A percentile compares a stretch with the other conserved stretches of the same genome.
phyloP scores from a whole-genome alignment of 2,888 invertebrate species.

The Rhogogaster chlorosoma region DNA sequence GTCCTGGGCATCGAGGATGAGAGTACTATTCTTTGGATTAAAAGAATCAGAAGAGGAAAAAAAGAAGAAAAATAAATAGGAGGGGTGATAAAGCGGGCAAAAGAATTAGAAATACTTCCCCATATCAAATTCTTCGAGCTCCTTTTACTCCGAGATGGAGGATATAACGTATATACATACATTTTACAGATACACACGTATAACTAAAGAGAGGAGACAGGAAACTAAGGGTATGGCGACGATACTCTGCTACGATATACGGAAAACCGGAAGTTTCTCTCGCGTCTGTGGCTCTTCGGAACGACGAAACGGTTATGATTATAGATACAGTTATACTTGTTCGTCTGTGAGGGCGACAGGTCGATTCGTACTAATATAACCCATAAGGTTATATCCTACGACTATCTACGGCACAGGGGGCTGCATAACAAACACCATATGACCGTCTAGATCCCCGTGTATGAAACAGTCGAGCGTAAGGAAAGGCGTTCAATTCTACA shows the following conservation, averaged over 20 bases:
- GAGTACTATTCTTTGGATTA: background rate
- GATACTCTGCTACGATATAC: background rate
- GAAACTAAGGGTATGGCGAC: background rate
- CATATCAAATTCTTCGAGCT: background rate
- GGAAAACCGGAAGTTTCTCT: slow-evolving; percentile 43
- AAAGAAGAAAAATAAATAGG: background rate
- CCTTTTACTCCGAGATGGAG: background rate
- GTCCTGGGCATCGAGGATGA: slow-evolving; percentile 20
- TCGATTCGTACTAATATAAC: slow-evolving; percentile 46
- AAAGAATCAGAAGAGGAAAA: background rate
- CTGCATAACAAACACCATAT: slow-evolving; percentile 19
- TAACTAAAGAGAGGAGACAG: background rate
- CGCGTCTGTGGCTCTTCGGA: slow-evolving; percentile 28
- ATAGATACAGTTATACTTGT: slow-evolving; percentile 33
- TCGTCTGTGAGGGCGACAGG: background rate
- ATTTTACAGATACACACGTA: background rate
- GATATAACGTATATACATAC: background rate
- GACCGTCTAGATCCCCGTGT: background rate
- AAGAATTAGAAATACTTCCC: slow-evolving; percentile 8
- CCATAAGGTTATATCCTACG: slow-evolving; percentile 41
- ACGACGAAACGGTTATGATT: slow-evolving; percentile 39
- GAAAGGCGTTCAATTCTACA: background rate
- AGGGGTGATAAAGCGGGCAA: background rate
- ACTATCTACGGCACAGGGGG: slow-evolving; percentile 37
- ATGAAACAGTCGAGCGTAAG: background rate